Base-by-base conservation (phyloP, 2,113 vertebrate genomes). In the Psittacula cyanocephala region DNA sequence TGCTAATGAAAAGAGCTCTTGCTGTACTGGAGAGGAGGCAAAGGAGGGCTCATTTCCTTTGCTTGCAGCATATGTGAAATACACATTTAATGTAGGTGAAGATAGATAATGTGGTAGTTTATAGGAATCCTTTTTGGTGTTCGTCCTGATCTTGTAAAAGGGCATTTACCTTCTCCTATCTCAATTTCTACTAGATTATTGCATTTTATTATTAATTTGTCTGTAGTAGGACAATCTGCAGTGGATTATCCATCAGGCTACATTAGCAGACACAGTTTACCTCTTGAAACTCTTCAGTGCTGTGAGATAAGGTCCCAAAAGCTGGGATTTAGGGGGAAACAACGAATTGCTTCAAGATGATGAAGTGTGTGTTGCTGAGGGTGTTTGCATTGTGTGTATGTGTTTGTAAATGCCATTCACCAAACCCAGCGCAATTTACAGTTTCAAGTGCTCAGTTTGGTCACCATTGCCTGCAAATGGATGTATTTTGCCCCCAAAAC, bases 361-460 rank as follows among this genome's bases (percentile, higher is more conserved):
- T 24, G 17, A 53, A 15, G 9, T 86, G 65, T 19, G 17, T 24
- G 55, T 87, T 71, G 55, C 70, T 37, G 5, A 6, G 31, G 25
- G 6, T 17, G 7, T 3, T 4, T 47, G 35, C 55, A 72, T 31
- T 60, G 17, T 49, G 11, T 16, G 17, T 47, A 1, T 9, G 6
- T 29, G 33, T 41, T 80, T 37, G 29, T 8, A 35, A 52, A 7
- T 12, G 28, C 11, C 15, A 1, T 39, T 86, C 9, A 1, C 10
- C 13, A 44, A 11, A 31, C 79, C 5, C 5, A 50, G 0, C 7
- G 3, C 17, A 3, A 0, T 35, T 41, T 52, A 33, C 29, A 9
- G 60, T 46, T 70, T 43, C 7, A 39, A n/a, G 17, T 37, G 37
- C 2, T 31, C 31, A 6, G 5, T n/a, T n/a, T 63, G 35, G 37